These are phyloP conservation scores for Xestobium rufovillosum DNA, from an alignment of 2,888 invertebrate species.

Conservation along the genomic window DNA sequence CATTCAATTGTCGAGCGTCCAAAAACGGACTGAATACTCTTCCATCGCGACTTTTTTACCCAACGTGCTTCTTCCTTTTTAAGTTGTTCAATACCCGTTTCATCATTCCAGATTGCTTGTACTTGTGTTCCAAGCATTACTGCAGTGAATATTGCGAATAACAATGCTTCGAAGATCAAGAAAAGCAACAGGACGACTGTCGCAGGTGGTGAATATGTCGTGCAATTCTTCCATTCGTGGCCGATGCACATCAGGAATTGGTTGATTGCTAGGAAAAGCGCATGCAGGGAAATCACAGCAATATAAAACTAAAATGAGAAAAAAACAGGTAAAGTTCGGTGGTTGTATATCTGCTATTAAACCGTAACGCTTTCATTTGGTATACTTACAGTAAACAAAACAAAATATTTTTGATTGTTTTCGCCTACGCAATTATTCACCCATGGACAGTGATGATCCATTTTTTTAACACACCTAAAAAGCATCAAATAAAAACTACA, in stretches of 20 bases:
- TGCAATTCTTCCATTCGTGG: slow-evolving; percentile 93
- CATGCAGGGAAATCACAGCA: slow-evolving; percentile 91
- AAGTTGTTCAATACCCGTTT: slow-evolving; percentile 96
- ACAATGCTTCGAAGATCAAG: slow-evolving; percentile 85
- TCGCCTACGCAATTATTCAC: slow-evolving; percentile 99
- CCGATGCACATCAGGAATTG: slow-evolving; percentile 91
- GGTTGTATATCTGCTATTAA: too few relatives aligned
- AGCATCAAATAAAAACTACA: slow-evolving; percentile 22
- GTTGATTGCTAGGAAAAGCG: slow-evolving; percentile 82
- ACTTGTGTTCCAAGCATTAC: slow-evolving; percentile 90
- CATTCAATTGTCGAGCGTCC: slow-evolving; percentile 91
- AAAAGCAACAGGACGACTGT: slow-evolving; percentile 89
- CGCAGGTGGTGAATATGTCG: slow-evolving; percentile 88
- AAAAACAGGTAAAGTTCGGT: too few relatives aligned
- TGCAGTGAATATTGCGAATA: slow-evolving; percentile 95
- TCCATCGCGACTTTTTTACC: slow-evolving; percentile 88
- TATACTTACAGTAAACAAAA: slow-evolving; percentile 87
- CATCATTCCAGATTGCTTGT: slow-evolving; percentile 96
- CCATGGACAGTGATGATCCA: slow-evolving; percentile 93
- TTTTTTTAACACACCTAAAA: slow-evolving; percentile 66
- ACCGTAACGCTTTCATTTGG: too few relatives aligned
- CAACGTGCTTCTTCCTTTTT: slow-evolving; percentile 93
- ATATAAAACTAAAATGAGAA: slow-evolving; percentile 81
- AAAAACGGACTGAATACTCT: slow-evolving; percentile 94
- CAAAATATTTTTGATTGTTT: slow-evolving; percentile 99